Evolutionary conservation across 2,888 invertebrate genomes (phyloP).

Genomic region (Eristalis arbustorum): DNA sequence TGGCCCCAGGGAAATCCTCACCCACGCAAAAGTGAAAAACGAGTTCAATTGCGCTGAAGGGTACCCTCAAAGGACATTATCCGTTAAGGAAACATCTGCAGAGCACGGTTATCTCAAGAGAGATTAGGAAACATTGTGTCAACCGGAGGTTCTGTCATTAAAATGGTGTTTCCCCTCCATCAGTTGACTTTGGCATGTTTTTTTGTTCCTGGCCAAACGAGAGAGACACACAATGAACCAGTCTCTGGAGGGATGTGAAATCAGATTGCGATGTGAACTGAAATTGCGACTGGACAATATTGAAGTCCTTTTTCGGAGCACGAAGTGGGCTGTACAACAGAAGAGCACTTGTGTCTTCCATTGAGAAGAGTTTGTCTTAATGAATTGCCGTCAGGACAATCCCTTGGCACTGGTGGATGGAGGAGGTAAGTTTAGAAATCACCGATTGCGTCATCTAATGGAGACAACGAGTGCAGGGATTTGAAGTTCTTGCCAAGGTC

Average conservation of each 20-base stretch:
- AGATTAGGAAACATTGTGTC: slow-evolving; percentile 4
- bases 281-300: not conserved
- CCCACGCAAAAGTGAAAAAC: not conserved
- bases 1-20: not conserved
- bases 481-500: not conserved
- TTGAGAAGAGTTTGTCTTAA: not conserved
- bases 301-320: not conserved
- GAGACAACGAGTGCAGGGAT: not conserved
- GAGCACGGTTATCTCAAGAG: slow-evolving; percentile 30
- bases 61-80: slow-evolving; percentile 32
- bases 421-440: not conserved
- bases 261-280: not conserved
- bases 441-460: not conserved
- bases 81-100: slow-evolving; percentile 16
- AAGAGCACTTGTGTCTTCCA: not conserved
- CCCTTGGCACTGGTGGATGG: not conserved
- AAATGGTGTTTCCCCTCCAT: not conserved
- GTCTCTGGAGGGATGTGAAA: not conserved
- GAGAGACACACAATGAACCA: not conserved
- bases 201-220: not conserved
- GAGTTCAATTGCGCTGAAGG: slow-evolving; percentile 9
- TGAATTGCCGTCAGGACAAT: not conserved
- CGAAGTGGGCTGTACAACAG: not conserved
- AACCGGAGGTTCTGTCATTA: slow-evolving; percentile 7
- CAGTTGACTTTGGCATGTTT: not conserved